A percentile compares a stretch with the other conserved stretches of the same genome.
phyloP scores from a whole-genome alignment of 53 echinoderm and acorn worm genomes.

The Henricia sp. region DNA sequence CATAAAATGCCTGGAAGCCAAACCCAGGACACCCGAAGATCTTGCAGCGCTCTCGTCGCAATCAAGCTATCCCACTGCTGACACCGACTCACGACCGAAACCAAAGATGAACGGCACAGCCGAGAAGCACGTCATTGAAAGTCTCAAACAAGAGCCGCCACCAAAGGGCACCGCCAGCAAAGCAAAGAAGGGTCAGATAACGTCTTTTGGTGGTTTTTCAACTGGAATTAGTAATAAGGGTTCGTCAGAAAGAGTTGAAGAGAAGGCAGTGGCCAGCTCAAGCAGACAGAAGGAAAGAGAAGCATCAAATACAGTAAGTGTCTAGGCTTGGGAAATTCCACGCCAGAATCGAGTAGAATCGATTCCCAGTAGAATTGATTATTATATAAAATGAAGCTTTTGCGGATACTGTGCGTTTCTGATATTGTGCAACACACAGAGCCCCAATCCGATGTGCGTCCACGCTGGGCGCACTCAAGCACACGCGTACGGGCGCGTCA shows the following conservation, averaged over 20 bases:
- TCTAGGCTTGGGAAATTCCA: no score
- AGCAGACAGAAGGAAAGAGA: conserved; percentile 4
- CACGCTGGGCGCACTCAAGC: no score
- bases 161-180: conserved; percentile 16
- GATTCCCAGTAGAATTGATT: no score
- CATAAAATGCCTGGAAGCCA: conserved; percentile 78
- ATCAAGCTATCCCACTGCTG: conserved; percentile 20
- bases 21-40: conserved; percentile 63
- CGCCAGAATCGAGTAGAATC: no score
- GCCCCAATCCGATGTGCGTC: no score
- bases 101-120: conserved; percentile 44
- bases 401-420: no score
- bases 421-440: no score
- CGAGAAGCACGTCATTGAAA: conserved; percentile 41
- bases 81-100: not conserved
- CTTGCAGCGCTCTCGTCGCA: conserved; percentile 42
- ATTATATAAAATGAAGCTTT: no score
- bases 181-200: conserved; percentile 21
- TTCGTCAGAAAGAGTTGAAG: not conserved
- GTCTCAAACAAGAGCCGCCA: conserved; percentile 30
- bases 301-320: no score
- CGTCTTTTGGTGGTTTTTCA: conserved; percentile 22
- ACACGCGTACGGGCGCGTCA: no score
- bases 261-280: not conserved
- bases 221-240: not conserved